Evolutionary conservation across 1,140 invertebrate species (phyloP).

Genomic region (Laodelphax striatellus): DNA sequence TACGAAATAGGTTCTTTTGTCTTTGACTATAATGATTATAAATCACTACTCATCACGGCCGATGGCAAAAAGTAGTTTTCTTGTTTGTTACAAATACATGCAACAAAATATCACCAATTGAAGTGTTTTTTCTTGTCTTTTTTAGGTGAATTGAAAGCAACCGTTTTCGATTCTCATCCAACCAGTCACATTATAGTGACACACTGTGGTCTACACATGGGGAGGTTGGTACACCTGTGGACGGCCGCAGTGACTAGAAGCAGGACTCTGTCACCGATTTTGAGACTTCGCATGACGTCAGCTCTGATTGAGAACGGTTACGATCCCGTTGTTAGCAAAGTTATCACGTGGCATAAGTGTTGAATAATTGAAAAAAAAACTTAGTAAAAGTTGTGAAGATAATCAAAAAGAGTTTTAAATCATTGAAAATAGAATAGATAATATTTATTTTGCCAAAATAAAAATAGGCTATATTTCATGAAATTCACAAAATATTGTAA

Average conservation of each 20-base stretch:
- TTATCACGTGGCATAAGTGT: conserved; percentile 21
- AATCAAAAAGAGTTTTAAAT: no score
- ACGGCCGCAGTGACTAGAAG: conserved; percentile 18
- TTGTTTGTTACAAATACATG: no score
- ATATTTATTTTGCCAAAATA: no score
- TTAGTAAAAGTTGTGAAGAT: no score
- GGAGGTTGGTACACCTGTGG: conserved; percentile 17
- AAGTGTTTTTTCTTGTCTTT: background rate
- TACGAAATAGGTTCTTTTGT: no score
- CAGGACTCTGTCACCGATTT: conserved; percentile 7
- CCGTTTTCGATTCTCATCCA: conserved; percentile 15
- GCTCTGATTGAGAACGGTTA: conserved; percentile 19
- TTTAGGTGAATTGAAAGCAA: conserved; percentile 18
- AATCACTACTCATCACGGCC: no score
- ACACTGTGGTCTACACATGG: conserved; percentile 18
- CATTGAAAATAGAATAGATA: no score
- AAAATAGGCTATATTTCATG: no score
- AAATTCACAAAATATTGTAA: no score
- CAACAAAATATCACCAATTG: no score
- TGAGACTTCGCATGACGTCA: conserved; percentile 16
- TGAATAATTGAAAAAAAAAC: background rate
- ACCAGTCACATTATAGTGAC: conserved; percentile 15
- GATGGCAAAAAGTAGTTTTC: no score
- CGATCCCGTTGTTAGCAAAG: conserved; percentile 16
- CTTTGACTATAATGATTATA: no score